Percentiles rank a stretch among this genome's conserved stretches.
Conservation (phyloP, 2,797 vertebrate species). For the Spinus olivaceus region DNA sequence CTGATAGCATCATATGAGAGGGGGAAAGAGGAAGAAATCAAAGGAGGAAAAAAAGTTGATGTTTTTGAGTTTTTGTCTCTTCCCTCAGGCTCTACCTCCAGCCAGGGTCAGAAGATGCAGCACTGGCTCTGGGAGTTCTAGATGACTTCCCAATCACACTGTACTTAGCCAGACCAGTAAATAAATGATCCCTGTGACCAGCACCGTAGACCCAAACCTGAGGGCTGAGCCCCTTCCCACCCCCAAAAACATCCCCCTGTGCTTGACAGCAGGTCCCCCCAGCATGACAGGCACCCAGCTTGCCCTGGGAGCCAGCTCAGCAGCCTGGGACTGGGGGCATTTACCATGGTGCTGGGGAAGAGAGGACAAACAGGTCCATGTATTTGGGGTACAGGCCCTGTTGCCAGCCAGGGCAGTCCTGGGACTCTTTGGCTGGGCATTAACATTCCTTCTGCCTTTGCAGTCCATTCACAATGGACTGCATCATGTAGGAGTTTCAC, state of each 20-base stretch:
- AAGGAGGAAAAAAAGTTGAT: neutral
- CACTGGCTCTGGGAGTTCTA: neutral
- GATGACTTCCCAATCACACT: neutral
- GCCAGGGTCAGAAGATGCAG: neutral
- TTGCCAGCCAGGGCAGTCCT: neutral
- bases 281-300: neutral
- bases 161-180: neutral
- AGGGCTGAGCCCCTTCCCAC: neutral
- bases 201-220: neutral
- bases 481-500: neutral
- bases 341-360: neutral
- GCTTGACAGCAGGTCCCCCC: fast-evolving
- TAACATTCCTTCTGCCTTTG: neutral
- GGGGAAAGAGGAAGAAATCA: neutral
- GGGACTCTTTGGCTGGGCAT: neutral
- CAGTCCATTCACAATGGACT: neutral
- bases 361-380: neutral
- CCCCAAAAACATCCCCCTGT: fast-evolving
- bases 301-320: neutral
- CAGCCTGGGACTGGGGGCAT: neutral
- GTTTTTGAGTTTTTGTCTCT: neutral
- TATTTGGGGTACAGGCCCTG: neutral
- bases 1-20: neutral
- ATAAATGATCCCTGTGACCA: neutral
- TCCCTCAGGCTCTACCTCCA: neutral